Percentiles rank a stretch among this genome's conserved stretches.
Conservation (phyloP, 2,113 vertebrate species). For the Centrocercus urophasianus region DNA sequence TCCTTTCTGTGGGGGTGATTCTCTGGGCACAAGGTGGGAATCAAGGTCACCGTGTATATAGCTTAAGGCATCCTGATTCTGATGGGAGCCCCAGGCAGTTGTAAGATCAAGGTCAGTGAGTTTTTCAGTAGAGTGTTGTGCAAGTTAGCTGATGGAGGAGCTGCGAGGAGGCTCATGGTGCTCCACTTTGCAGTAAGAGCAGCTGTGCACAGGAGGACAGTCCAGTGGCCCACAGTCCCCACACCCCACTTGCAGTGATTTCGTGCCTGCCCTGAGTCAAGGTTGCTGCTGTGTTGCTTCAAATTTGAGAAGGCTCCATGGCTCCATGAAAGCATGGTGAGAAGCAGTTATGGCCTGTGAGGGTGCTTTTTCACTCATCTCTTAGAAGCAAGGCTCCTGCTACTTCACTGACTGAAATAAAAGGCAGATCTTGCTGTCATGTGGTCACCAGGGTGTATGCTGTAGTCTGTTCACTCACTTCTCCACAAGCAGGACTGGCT, state of each 20-base stretch:
- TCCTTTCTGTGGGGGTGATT: neutral
- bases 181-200: neutral
- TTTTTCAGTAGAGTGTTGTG: neutral
- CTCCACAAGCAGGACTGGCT: neutral
- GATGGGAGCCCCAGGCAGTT: neutral
- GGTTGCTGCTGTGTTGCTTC: neutral
- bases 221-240: neutral
- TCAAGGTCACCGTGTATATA: neutral
- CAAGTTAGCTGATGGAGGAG: neutral
- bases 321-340: neutral
- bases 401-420: neutral
- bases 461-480: neutral
- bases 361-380: neutral
- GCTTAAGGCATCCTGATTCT: neutral
- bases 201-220: neutral
- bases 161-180: neutral
- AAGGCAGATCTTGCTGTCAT: neutral
- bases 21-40: neutral
- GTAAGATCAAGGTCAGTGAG: accelerated
- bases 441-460: neutral
- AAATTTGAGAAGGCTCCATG: neutral
- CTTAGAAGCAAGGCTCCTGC: neutral
- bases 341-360: neutral
- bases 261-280: neutral
- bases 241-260: neutral